Conservation (phyloP, 2,888 invertebrate genomes). For the Sisyra terminalis region DNA sequence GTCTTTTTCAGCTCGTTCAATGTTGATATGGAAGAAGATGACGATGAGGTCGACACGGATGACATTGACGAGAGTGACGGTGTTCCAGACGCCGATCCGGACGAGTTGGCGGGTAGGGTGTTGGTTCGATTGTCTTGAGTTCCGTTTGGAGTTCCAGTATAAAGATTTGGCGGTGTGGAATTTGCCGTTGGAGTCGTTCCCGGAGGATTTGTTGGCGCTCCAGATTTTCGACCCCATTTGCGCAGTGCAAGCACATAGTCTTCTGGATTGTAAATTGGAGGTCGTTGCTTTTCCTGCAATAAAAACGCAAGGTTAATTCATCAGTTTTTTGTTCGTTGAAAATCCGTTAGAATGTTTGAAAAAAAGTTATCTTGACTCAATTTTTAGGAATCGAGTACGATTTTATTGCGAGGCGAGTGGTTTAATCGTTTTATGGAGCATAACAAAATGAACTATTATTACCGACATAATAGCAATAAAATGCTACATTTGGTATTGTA, state of each 20-base stretch:
- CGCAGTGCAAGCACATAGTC: conserved; percentile 67
- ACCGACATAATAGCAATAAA: no score
- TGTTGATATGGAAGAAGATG: background rate
- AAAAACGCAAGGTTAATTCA: no score
- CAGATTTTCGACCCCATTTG: conserved; percentile 58
- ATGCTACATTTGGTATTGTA: no score
- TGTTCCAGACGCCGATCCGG: background rate
- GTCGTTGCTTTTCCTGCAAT: conserved; percentile 61
- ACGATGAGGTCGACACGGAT: background rate
- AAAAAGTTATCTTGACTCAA: no score
- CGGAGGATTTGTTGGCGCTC: conserved; percentile 22
- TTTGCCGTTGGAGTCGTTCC: conserved; percentile 8
- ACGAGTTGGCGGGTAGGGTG: conserved; percentile 15
- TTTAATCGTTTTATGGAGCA: no score
- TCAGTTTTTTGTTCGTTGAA: no score
- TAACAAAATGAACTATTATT: no score
- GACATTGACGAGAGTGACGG: background rate
- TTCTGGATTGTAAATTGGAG: conserved; percentile 81
- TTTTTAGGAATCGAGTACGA: no score
- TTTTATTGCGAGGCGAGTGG: no score
- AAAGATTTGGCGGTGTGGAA: background rate
- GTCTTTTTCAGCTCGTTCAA: background rate
- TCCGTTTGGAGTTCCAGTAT: conserved; percentile 19
- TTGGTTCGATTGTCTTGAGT: conserved; percentile 9
- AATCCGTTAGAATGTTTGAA: no score